phyloP scores from a whole-genome alignment of 2,113 vertebrate genomes.

The Eidolon helvum region DNA sequence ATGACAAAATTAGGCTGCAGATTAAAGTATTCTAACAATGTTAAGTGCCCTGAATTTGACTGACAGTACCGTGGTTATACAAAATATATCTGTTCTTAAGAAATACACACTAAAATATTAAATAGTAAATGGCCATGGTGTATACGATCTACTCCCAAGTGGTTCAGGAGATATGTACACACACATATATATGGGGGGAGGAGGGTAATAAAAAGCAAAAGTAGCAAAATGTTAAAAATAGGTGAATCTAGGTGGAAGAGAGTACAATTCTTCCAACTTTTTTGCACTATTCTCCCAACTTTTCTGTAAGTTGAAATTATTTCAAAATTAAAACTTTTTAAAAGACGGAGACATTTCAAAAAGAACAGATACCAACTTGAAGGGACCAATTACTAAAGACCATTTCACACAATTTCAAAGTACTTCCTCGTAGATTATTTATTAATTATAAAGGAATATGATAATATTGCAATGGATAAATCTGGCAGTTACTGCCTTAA shows the following conservation, averaged over 20 bases:
- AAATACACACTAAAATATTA: background rate
- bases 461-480: background rate
- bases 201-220: background rate
- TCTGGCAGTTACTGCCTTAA: background rate
- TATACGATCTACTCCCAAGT: background rate
- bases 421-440: background rate
- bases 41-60: constrained; percentile 15
- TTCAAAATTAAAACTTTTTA: constrained; percentile 4
- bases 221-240: background rate
- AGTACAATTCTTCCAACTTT: background rate
- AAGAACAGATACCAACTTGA: background rate
- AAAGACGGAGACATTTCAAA: background rate
- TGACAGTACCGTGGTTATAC: background rate
- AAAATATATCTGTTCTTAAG: background rate
- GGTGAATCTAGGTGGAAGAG: background rate
- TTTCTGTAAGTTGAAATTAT: constrained; percentile 32
- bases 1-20: constrained; percentile 6
- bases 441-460: background rate
- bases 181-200: background rate
- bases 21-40: constrained; percentile 14
- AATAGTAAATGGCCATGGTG: background rate
- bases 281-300: background rate
- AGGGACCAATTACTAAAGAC: background rate
- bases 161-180: background rate
- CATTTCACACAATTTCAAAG: background rate